These are phyloP conservation scores for Orussus abietinus DNA, from an alignment of 1,140 invertebrate genomes.

Conservation along the genomic window DNA sequence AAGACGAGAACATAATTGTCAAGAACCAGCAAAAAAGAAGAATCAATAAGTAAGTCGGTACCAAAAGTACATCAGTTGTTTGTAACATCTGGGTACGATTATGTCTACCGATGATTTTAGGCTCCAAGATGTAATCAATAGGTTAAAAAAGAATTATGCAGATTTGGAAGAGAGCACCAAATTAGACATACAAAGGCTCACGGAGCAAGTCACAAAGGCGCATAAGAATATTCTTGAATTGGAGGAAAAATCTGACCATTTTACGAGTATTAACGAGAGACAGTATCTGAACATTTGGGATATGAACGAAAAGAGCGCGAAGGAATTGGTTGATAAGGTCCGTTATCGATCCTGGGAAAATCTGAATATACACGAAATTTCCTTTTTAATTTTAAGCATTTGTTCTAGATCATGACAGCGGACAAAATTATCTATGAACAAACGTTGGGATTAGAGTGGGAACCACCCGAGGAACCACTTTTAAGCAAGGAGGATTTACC, in stretches of 20 bases:
- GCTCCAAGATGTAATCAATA: conserved; percentile 67
- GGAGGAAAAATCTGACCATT: conserved; percentile 64
- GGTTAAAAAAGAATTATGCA: conserved; percentile 60
- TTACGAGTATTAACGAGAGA: conserved; percentile 59
- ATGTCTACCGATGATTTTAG: conserved; percentile 45
- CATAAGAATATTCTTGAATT: conserved; percentile 64
- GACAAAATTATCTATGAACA: conserved; percentile 68
- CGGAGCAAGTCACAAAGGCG: conserved; percentile 60
- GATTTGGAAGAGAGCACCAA: conserved; percentile 59
- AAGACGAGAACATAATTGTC: conserved; percentile 81
- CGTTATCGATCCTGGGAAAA: conserved; percentile 1
- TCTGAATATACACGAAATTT: not conserved
- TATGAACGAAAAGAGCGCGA: conserved; percentile 63
- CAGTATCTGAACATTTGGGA: conserved; percentile 61
- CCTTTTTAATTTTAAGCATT: not conserved
- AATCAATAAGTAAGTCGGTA: conserved; percentile 58
- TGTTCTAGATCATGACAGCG: conserved; percentile 54
- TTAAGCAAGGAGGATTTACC: conserved; percentile 39
- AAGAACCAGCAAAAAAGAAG: conserved; percentile 78
- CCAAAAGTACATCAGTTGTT: not conserved
- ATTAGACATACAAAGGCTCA: conserved; percentile 56
- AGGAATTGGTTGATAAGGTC: conserved; percentile 55
- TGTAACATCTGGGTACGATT: not conserved
- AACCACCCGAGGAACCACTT: conserved; percentile 39
- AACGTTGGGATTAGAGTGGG: conserved; percentile 64